Evolutionary conservation across 2,888 invertebrate species (phyloP).

Genomic region (Ochropleura leucogaster): DNA sequence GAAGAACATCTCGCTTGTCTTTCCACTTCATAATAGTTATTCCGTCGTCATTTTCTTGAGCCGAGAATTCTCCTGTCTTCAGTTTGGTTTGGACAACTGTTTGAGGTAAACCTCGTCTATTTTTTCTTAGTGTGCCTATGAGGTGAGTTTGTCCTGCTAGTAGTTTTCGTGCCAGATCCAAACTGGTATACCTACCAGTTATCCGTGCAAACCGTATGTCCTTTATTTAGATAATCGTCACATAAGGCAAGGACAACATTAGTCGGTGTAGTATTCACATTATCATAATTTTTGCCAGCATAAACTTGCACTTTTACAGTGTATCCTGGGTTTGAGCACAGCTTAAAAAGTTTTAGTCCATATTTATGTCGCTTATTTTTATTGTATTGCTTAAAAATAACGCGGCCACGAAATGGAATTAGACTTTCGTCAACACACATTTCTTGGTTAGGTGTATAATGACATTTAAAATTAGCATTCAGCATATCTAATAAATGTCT

Average conservation of each 20-base stretch:
- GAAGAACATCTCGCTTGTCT: too few species aligned
- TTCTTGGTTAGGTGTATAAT: conserved; percentile 32
- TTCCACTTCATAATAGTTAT: conserved; percentile 8
- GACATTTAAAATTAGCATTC: conserved; percentile 18
- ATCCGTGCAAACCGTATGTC: conserved; percentile 23
- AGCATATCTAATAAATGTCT: neutral
- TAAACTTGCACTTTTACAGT: conserved; percentile 56
- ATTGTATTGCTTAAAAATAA: conserved; percentile 45
- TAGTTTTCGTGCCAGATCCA: conserved; percentile 63
- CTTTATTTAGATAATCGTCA: conserved; percentile 58
- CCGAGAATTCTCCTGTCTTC: conserved; percentile 48
- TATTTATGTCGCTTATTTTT: conserved; percentile 37
- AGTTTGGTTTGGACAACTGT: conserved; percentile 65
- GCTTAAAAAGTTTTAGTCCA: conserved; percentile 51
- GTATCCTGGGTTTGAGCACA: conserved; percentile 56
- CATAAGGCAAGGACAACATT: conserved; percentile 57
- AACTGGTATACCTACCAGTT: conserved; percentile 64
- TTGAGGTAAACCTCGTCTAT: conserved; percentile 63
- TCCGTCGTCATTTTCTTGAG: conserved; percentile 48
- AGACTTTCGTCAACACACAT: conserved; percentile 40
- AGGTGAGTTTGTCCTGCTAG: conserved; percentile 62
- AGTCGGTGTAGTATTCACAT: conserved; percentile 5
- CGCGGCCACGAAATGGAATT: conserved; percentile 35
- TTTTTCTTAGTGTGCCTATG: conserved; percentile 66
- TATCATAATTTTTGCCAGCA: conserved; percentile 11